A percentile compares a stretch with the other conserved stretches of the same genome.
These are phyloP conservation scores for Cylindroiulus punctatus DNA, from an alignment of 2,888 invertebrate genomes.

Conservation along the genomic window DNA sequence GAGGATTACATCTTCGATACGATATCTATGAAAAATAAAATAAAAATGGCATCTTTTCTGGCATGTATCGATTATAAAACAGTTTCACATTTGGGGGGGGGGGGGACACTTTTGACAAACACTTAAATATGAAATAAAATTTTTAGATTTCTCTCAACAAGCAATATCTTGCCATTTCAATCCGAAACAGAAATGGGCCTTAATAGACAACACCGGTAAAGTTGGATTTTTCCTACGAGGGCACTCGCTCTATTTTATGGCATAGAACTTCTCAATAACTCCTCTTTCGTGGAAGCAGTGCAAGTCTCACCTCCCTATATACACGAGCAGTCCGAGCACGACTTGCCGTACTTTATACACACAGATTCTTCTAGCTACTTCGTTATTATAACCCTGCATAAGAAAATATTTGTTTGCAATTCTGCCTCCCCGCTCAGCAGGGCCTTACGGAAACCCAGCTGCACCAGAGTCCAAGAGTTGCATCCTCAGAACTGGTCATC, in stretches of 20 bases:
- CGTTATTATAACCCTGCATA: conserved; percentile 21
- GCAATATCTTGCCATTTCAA: conserved; percentile 9
- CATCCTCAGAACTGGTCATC: neutral
- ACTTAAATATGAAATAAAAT: conserved; percentile 29
- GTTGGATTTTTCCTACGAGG: neutral
- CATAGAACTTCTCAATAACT: conserved; percentile 1
- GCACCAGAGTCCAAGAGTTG: no score
- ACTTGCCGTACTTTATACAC: conserved; percentile 26
- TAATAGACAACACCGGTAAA: conserved; percentile 34
- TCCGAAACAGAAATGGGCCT: neutral
- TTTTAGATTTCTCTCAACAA: conserved; percentile 28
- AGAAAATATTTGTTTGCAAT: neutral
- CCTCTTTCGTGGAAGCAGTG: conserved; percentile 4
- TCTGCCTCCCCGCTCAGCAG: neutral
- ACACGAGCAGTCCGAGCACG: neutral
- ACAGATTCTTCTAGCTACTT: neutral
- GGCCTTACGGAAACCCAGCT: neutral
- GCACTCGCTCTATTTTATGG: neutral
- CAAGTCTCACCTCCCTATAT: neutral
- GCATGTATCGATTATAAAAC: conserved; percentile 42
- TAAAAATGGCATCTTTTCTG: conserved; percentile 38
- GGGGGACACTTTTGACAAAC: conserved; percentile 9
- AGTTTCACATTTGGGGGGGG: neutral
- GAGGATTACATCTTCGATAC: conserved; percentile 12
- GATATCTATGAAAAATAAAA: conserved; percentile 1